These are phyloP conservation scores for Dromius quadrimaculatus DNA, from an alignment of 2,888 invertebrate genomes.

Conservation along the genomic window DNA sequence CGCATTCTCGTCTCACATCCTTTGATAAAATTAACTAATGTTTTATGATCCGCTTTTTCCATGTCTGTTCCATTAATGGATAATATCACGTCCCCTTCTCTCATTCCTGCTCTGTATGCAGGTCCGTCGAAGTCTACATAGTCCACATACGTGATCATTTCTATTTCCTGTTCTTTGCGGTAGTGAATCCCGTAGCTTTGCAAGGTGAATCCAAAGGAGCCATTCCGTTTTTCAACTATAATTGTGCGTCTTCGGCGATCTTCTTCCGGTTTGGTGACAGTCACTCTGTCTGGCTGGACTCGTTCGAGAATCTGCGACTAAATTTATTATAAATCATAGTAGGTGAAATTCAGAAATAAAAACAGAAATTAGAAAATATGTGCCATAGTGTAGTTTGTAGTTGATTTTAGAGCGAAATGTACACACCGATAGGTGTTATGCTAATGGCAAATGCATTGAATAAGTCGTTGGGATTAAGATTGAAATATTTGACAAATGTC, in stretches of 20 bases:
- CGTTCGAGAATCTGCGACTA: conserved; percentile 77
- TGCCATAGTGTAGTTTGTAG: not conserved
- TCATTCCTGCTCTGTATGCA: conserved; percentile 92
- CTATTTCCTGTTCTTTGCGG: conserved; percentile 92
- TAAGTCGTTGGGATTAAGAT: no score
- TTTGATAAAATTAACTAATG: conserved; percentile 92
- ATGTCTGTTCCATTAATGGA: conserved; percentile 97
- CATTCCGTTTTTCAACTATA: conserved; percentile 90
- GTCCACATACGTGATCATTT: conserved; percentile 97
- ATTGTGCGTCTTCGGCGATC: conserved; percentile 91
- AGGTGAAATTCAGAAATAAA: not conserved
- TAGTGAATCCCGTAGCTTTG: conserved; percentile 98
- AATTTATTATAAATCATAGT: conserved; percentile 13
- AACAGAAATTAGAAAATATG: not conserved
- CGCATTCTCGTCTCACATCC: conserved; percentile 91
- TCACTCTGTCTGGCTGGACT: conserved; percentile 79
- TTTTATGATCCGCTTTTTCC: conserved; percentile 94
- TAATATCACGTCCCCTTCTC: conserved; percentile 95
- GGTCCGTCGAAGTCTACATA: conserved; percentile 94
- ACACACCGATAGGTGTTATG: no score
- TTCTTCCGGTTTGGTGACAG: conserved; percentile 81
- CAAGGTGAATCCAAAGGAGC: conserved; percentile 93
- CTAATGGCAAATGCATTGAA: no score
- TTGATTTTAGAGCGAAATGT: no score
- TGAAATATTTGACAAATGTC: no score